Percentiles rank a stretch among this genome's conserved stretches.
These are phyloP conservation scores for Albula glossodonta DNA, from an alignment of 2,113 vertebrate genomes.

Conservation along the genomic window DNA sequence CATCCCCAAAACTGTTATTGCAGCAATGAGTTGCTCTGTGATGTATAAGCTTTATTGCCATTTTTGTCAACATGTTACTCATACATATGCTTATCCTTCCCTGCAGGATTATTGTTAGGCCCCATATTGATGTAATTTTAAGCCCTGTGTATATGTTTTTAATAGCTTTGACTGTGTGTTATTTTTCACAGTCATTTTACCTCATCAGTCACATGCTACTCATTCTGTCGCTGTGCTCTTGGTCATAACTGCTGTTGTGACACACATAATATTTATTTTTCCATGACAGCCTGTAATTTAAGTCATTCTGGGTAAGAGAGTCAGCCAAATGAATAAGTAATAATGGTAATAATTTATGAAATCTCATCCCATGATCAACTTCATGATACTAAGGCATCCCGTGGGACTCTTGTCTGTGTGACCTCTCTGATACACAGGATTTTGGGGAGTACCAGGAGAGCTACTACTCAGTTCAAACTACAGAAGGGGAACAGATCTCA, in stretches of 20 bases:
- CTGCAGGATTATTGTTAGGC: background rate
- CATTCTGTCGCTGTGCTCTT: background rate
- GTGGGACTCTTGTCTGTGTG: no score
- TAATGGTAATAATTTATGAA: background rate
- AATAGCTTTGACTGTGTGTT: background rate
- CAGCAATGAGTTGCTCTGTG: no score
- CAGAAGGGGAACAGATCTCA: conserved; percentile 97
- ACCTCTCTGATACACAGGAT: conserved; percentile 69
- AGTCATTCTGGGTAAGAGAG: background rate
- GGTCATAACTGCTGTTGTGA: background rate
- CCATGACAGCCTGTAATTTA: background rate
- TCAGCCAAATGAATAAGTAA: background rate
- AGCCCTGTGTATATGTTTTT: background rate
- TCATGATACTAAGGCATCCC: background rate
- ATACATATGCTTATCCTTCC: background rate
- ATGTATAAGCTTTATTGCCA: background rate
- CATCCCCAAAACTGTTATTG: no score
- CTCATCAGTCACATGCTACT: background rate
- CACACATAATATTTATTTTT: background rate
- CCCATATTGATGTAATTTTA: background rate
- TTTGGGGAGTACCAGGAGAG: conserved; percentile 99
- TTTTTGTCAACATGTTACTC: background rate
- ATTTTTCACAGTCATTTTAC: background rate
- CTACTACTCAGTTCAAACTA: conserved; percentile 98
- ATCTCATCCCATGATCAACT: background rate